Evolutionary conservation across 2,888 invertebrate species (phyloP).

Genomic region (Diadromus collaris): DNA sequence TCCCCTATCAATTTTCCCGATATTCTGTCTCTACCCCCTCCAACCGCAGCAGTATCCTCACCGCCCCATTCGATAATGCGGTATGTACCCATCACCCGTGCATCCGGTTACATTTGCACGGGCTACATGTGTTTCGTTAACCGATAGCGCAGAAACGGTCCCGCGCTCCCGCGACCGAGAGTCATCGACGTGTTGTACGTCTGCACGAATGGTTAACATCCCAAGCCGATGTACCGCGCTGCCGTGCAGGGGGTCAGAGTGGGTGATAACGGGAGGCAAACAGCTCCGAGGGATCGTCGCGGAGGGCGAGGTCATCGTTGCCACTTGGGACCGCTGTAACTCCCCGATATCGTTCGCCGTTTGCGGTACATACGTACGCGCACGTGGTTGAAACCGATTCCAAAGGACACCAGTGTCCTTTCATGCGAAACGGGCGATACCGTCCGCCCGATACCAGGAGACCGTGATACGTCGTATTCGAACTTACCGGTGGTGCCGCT

Average conservation of each 20-base stretch:
- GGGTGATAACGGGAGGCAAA: conserved; percentile 44
- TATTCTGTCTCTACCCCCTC: conserved; percentile 2
- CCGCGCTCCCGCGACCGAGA: conserved; percentile 23
- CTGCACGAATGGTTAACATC: conserved; percentile 42
- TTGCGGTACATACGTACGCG: background rate
- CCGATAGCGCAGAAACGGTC: background rate
- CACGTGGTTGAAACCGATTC: background rate
- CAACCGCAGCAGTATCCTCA: background rate
- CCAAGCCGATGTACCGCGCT: conserved; percentile 4
- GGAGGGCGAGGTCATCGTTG: background rate
- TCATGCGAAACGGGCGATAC: conserved; percentile 38
- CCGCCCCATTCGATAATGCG: conserved; percentile 46
- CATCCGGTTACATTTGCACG: conserved; percentile 37
- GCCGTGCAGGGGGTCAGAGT: conserved; percentile 9
- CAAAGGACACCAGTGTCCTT: conserved; percentile 7
- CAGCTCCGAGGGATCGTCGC: background rate
- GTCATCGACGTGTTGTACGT: conserved; percentile 42
- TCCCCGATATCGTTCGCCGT: conserved; percentile 3
- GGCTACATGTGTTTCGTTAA: conserved; percentile 14
- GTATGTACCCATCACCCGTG: conserved; percentile 19
- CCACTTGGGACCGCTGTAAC: conserved; percentile 12
- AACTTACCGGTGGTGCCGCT: conserved; percentile 14
- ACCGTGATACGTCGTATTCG: conserved; percentile 33
- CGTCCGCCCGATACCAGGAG: background rate
- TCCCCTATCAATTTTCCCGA: conserved; percentile 50